Evolutionary conservation across 2,113 vertebrate genomes (phyloP).

Genomic region (Meles meles): DNA sequence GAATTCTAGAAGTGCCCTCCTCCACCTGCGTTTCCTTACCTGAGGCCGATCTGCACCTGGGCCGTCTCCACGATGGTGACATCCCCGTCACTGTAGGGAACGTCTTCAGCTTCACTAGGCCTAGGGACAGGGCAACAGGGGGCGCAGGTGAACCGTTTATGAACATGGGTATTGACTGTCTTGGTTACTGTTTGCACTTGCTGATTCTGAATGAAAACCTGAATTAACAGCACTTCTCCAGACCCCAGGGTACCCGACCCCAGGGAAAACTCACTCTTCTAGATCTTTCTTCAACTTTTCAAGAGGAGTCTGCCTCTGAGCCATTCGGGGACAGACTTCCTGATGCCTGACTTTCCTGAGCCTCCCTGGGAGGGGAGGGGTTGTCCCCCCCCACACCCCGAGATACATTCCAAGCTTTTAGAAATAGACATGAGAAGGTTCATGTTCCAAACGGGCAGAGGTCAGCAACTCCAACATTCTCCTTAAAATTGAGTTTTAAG

Average conservation of each 20-base stretch:
- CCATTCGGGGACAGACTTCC: not conserved
- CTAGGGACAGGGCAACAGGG: conserved; percentile 61
- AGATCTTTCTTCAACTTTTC: not conserved
- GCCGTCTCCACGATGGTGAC: conserved; percentile 74
- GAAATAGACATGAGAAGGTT: not conserved
- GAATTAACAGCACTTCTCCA: not conserved
- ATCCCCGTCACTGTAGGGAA: conserved; percentile 81
- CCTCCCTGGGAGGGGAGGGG: fast-evolving
- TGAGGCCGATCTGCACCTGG: conserved; percentile 87
- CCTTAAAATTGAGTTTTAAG: not conserved
- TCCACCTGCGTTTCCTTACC: conserved; percentile 71
- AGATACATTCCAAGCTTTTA: not conserved
- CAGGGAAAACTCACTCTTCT: not conserved
- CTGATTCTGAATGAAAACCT: not conserved
- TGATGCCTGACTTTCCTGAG: not conserved
- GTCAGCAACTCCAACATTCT: not conserved
- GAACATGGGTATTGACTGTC: fast-evolving
- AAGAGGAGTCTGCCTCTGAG: not conserved
- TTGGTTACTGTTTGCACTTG: not conserved
- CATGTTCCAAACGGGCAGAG: not conserved
- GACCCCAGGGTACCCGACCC: fast-evolving
- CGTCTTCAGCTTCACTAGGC: conserved; percentile 83
- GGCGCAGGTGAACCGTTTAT: not conserved
- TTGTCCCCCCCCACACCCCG: fast-evolving
- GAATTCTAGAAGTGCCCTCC: fast-evolving